Percentiles rank a stretch among this genome's conserved stretches.
These are phyloP conservation scores for Heliconius ismenius DNA, from an alignment of 2,888 invertebrate genomes.

Conservation along the genomic window DNA sequence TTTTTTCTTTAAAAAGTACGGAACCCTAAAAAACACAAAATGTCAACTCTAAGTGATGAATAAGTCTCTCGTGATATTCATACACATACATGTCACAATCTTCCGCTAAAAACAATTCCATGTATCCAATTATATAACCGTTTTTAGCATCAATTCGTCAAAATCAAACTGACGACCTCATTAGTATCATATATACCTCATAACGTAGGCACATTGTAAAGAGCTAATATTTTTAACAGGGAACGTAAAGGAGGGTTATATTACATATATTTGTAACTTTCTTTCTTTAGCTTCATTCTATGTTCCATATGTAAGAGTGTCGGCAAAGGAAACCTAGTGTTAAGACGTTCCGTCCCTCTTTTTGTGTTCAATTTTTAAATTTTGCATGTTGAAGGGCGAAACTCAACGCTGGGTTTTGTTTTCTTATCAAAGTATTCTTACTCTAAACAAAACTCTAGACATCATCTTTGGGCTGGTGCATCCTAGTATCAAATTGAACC, in stretches of 20 bases:
- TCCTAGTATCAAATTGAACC: no score
- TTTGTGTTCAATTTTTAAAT: no score
- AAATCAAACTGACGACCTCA: neutral
- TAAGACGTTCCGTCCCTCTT: no score
- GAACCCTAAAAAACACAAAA: neutral
- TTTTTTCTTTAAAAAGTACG: neutral
- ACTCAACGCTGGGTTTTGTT: no score
- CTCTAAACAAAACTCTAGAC: no score
- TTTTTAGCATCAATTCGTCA: slow-evolving; percentile 1
- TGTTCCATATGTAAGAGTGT: no score
- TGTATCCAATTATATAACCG: neutral
- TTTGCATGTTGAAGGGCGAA: no score
- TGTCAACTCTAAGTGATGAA: slow-evolving; percentile 18
- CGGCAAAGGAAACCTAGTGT: no score
- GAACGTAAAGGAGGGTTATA: neutral
- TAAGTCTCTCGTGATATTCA: slow-evolving; percentile 2
- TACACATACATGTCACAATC: neutral
- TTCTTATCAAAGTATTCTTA: no score
- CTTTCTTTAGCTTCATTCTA: no score
- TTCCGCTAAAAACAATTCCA: slow-evolving; percentile 13
- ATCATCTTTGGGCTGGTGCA: no score
- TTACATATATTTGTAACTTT: neutral
- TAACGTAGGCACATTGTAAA: neutral
- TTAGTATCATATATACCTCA: neutral
- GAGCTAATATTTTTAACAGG: neutral